phyloP scores from a whole-genome alignment of 1,140 invertebrate genomes.

The Centruroides vittatus region DNA sequence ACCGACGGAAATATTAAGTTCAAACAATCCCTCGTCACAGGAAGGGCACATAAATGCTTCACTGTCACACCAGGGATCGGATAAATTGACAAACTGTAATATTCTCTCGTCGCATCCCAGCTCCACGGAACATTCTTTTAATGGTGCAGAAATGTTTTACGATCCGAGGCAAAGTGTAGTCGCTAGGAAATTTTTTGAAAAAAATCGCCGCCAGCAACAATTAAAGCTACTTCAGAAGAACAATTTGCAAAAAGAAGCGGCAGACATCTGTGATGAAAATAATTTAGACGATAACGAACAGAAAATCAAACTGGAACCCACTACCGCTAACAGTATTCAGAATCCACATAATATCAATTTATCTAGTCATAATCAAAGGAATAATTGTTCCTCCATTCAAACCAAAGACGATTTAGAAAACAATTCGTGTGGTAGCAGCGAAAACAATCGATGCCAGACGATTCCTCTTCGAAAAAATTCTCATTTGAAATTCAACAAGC shows the following conservation, averaged over 20 bases:
- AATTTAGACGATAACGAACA: neutral
- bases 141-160: conserved; percentile 62
- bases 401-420: too few species aligned
- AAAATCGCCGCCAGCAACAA: conserved; percentile 54
- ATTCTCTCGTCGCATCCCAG: conserved; percentile 20
- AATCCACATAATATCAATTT: neutral
- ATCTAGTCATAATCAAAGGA: neutral
- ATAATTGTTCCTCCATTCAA: neutral
- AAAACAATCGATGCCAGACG: too few species aligned
- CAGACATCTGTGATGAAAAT: neutral
- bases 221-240: conserved; percentile 39
- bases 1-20: too few species aligned
- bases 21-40: too few species aligned
- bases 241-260: conserved; percentile 35
- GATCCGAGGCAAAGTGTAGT: conserved; percentile 85
- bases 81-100: conserved; percentile 25
- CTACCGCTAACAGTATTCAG: neutral
- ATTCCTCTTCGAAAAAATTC: too few species aligned
- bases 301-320: neutral
- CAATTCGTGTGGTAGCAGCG: too few species aligned
- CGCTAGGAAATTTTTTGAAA: conserved; percentile 79
- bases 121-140: conserved; percentile 23
- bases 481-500: too few species aligned
- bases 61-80: conserved; percentile 21
- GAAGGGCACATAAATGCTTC: conserved; percentile 22